Evolutionary conservation across 35 echinoderm and acorn worm species (phyloP), one percentile per base, ranked within the genome.

Genomic region (Eucidaris tribuloides): DNA sequence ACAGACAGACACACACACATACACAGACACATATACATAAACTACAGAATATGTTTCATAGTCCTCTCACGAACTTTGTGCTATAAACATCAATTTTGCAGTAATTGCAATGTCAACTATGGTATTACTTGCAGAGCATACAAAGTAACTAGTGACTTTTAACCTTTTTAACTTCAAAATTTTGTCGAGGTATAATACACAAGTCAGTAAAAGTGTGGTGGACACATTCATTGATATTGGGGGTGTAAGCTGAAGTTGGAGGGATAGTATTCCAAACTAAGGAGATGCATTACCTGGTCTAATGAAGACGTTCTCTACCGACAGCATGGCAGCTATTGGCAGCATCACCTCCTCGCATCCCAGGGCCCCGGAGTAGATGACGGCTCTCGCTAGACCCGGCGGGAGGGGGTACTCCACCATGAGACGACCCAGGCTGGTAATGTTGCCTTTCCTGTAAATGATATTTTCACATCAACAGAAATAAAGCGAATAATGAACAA

Each of bases 201-300:
- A n/a, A n/a, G n/a, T n/a, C n/a, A n/a, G n/a, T n/a, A n/a, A n/a
- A n/a, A n/a, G n/a, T n/a, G n/a, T n/a, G n/a, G n/a, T n/a, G n/a
- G n/a, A n/a, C n/a, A n/a, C n/a, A n/a, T n/a, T n/a, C n/a, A n/a
- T n/a, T n/a, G n/a, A n/a, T n/a, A n/a, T n/a, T n/a, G n/a, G n/a
- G n/a, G n/a, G n/a, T n/a, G n/a, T n/a, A n/a, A n/a, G n/a, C n/a
- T n/a, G n/a, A n/a, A n/a, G n/a, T n/a, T n/a, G n/a, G n/a, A n/a
- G n/a, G n/a, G n/a, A n/a, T n/a, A n/a, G n/a, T n/a, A n/a, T n/a
- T n/a, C n/a, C n/a, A n/a, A n/a, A n/a, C n/a, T n/a, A n/a, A n/a
- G n/a, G n/a, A n/a, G n/a, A n/a, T n/a, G n/a, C n/a, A n/a, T 33
- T 80, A 99, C 96, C 96, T 86, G 96, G 91, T 87, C 91, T 83